Percentiles rank a stretch among this genome's conserved stretches.
These are phyloP conservation scores for Patella caerulea DNA, from an alignment of 2,888 invertebrate genomes.

Conservation along the genomic window DNA sequence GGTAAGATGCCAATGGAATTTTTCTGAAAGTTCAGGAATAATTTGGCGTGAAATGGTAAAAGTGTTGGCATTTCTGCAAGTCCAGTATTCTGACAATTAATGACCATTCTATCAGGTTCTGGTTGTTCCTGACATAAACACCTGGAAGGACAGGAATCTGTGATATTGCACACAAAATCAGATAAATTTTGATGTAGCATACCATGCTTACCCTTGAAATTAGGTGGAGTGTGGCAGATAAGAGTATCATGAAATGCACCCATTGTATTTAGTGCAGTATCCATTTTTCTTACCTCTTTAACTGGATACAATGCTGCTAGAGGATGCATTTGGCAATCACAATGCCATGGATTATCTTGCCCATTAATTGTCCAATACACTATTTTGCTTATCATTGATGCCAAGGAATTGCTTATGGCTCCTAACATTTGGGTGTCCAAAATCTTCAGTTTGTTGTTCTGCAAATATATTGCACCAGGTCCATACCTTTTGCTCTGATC, in stretches of 20 bases:
- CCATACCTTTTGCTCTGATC: not conserved
- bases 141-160: not conserved
- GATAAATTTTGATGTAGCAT: too few species aligned
- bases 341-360: not conserved
- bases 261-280: too few species aligned
- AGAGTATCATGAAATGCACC: too few species aligned
- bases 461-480: not conserved
- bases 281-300: not conserved
- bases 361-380: not conserved
- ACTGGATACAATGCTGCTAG: not conserved
- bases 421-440: not conserved
- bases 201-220: too few species aligned
- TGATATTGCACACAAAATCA: not conserved
- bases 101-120: not conserved
- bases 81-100: not conserved
- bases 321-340: not conserved
- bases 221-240: too few species aligned
- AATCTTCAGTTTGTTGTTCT: not conserved
- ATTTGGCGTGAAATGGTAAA: not conserved
- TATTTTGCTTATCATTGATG: not conserved
- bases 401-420: not conserved
- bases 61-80: not conserved
- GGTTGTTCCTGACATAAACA: slow-evolving; percentile 6
- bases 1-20: not conserved
- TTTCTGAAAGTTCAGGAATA: not conserved